Evolutionary conservation across 2,888 invertebrate genomes (phyloP).

Genomic region (Pachliopta kotzebuea): DNA sequence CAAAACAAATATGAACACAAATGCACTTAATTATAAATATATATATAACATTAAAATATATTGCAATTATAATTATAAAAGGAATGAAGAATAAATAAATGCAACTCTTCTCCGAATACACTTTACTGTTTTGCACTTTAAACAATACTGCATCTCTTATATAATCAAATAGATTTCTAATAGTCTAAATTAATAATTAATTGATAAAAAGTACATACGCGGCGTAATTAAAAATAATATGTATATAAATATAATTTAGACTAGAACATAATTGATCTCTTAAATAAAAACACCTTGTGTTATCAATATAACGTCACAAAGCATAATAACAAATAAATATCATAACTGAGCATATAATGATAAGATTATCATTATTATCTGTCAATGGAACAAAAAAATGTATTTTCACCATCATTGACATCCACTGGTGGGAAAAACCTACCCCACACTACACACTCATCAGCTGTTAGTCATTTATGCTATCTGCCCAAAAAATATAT

Average conservation of each 20-base stretch:
- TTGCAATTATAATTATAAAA: background rate
- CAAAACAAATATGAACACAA: background rate
- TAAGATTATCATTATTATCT: too few relatives aligned
- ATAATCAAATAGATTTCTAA: background rate
- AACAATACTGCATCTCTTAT: background rate
- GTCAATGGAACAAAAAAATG: too few relatives aligned
- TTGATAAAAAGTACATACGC: background rate
- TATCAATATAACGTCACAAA: background rate
- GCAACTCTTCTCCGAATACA: background rate
- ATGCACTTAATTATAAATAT: background rate
- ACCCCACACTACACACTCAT: too few relatives aligned
- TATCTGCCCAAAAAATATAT: too few relatives aligned
- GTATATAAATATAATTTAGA: slow-evolving; percentile 15
- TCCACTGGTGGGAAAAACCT: too few relatives aligned
- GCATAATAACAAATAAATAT: background rate
- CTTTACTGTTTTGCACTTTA: slow-evolving; percentile 3
- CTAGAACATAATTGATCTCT: slow-evolving; percentile 26
- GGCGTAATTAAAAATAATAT: slow-evolving; percentile 4
- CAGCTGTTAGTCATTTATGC: too few relatives aligned
- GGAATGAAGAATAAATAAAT: background rate
- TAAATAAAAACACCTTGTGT: background rate
- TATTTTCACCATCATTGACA: too few relatives aligned
- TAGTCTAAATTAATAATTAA: background rate
- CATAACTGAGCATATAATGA: too few relatives aligned
- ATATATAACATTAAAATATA: background rate